phyloP scores from a whole-genome alignment of 2,113 vertebrate genomes.

The Lichenostomus cassidix region DNA sequence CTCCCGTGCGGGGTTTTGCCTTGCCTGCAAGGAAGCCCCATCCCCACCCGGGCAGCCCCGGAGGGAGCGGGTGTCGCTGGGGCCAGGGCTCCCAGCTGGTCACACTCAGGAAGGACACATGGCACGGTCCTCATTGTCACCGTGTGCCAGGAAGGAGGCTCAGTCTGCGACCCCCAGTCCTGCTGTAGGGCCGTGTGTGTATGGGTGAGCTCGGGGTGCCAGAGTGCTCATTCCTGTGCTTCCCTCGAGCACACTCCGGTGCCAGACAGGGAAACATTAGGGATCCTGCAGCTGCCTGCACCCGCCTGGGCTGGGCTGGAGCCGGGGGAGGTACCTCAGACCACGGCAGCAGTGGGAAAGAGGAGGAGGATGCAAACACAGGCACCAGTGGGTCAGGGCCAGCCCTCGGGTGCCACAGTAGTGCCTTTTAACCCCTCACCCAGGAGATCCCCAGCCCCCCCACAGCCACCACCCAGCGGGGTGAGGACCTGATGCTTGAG shows the following conservation, averaged over 20 bases:
- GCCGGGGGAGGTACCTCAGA: not conserved
- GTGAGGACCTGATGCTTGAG: not conserved
- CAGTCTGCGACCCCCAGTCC: not conserved
- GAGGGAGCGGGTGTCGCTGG: not conserved
- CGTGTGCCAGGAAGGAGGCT: not conserved
- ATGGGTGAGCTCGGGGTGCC: fast-evolving
- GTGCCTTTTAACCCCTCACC: too few relatives aligned
- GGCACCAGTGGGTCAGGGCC: not conserved
- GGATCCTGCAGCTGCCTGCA: not conserved
- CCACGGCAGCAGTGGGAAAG: fast-evolving
- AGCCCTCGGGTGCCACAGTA: not conserved
- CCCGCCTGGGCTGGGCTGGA: not conserved
- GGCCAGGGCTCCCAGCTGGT: not conserved
- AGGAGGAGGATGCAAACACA: not conserved
- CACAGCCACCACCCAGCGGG: not conserved
- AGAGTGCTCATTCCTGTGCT: not conserved
- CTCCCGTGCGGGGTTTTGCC: too few relatives aligned
- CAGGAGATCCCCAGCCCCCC: fast-evolving
- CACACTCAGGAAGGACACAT: fast-evolving
- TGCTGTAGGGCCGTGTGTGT: fast-evolving
- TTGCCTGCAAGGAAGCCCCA: not conserved
- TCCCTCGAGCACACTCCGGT: not conserved
- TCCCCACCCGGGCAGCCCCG: fast-evolving
- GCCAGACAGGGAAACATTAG: not conserved
- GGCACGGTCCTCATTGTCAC: fast-evolving